These are phyloP conservation scores for Drosophila nr. fundita DNA, from an alignment of 2,888 invertebrate species.

Conservation along the genomic window DNA sequence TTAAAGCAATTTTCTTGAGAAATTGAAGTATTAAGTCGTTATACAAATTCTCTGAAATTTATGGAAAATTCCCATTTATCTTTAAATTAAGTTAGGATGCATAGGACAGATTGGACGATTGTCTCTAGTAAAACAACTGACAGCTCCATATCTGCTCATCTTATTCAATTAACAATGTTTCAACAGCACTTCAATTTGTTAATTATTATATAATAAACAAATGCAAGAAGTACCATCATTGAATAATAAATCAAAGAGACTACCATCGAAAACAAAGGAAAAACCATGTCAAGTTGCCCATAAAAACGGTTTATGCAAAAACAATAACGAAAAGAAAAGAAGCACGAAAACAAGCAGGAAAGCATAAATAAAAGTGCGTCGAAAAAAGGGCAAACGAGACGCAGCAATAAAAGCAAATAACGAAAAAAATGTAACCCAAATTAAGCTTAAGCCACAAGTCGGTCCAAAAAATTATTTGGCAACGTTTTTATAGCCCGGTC, in stretches of 20 bases:
- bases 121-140: background rate
- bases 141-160: constrained; percentile 23
- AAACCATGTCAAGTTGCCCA: constrained; percentile 71
- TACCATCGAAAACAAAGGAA: constrained; percentile 22
- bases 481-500: constrained; percentile 73
- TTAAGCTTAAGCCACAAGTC: constrained; percentile 64
- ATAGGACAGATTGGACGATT: background rate
- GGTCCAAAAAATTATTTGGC: constrained; percentile 70
- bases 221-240: constrained; percentile 50
- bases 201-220: constrained; percentile 68
- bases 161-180: constrained; percentile 60
- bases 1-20: constrained; percentile 11
- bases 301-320: constrained; percentile 56
- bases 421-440: constrained; percentile 71
- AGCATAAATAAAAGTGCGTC: constrained; percentile 75
- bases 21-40: constrained; percentile 7
- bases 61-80: background rate
- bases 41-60: background rate
- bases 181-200: constrained; percentile 52
- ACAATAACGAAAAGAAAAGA: constrained; percentile 43
- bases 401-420: constrained; percentile 28
- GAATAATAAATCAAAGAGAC: constrained; percentile 65
- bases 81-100: background rate
- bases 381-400: constrained; percentile 65
- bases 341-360: constrained; percentile 57